Conservation (phyloP, 2,113 vertebrate species). For the Cnemophilus loriae region DNA sequence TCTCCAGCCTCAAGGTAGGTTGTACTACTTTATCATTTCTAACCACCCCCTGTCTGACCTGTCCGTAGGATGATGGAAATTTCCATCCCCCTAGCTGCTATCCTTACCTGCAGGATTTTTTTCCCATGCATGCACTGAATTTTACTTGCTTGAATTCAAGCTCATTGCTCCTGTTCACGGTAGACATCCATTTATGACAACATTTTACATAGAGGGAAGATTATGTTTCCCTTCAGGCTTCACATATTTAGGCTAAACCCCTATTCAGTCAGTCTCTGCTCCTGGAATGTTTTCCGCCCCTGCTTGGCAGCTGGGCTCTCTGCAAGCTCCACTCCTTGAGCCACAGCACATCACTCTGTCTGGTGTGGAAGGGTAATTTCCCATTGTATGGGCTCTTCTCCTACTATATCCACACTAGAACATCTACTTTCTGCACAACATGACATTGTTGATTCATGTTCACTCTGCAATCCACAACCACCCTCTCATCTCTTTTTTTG, state of each 20-base stretch:
- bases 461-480: neutral
- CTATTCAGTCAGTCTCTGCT: neutral
- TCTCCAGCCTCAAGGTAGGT: neutral
- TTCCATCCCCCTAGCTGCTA: neutral
- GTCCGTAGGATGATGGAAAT: neutral
- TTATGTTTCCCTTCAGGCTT: neutral
- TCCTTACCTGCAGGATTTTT: neutral
- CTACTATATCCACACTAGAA: neutral
- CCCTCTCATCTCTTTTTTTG: neutral
- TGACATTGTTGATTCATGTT: neutral
- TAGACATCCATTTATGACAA: neutral
- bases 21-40: neutral
- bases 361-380: neutral
- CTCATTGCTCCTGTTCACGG: neutral
- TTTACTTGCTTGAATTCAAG: neutral
- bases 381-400: neutral
- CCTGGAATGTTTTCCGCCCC: neutral
- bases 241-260: neutral
- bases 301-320: neutral
- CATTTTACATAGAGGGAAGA: neutral
- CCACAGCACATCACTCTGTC: neutral
- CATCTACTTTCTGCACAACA: neutral
- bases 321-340: neutral
- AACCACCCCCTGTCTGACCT: neutral
- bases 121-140: neutral